Percentiles rank a stretch among this genome's conserved stretches.
phyloP scores from a whole-genome alignment of 2,888 invertebrate genomes.

The Amblyjoppa proteus region DNA sequence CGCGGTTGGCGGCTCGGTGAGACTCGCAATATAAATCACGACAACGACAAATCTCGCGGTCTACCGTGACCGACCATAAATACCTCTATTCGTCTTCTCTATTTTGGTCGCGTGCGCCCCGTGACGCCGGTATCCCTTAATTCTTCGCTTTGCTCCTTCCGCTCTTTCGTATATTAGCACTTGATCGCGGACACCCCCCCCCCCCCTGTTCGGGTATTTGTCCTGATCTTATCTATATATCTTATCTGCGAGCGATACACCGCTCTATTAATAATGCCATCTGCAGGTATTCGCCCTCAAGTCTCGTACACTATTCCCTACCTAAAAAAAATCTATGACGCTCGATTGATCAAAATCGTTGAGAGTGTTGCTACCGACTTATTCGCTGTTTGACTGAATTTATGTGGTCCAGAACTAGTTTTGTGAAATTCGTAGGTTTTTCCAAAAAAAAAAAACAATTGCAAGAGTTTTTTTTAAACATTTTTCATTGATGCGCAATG shows the following conservation, averaged over 20 bases:
- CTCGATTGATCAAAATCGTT: too few species aligned
- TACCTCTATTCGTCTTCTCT: slow-evolving; percentile 53
- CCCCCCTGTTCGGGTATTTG: background rate
- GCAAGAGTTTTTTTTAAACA: too few species aligned
- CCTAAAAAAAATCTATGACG: too few species aligned
- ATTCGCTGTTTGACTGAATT: too few species aligned
- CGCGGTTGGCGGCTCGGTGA: slow-evolving; percentile 18
- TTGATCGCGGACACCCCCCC: background rate
- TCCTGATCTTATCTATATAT: background rate
- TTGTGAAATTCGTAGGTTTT: too few species aligned
- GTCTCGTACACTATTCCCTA: too few species aligned
- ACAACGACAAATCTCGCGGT: slow-evolving; percentile 70
- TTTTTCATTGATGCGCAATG: too few species aligned
- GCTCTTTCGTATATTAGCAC: slow-evolving; percentile 9
- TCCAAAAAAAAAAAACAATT: too few species aligned
- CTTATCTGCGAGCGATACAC: background rate
- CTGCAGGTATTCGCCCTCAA: background rate
- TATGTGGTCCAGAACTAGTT: too few species aligned
- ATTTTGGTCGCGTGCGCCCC: slow-evolving; percentile 58
- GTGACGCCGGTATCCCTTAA: slow-evolving; percentile 46
- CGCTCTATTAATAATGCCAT: background rate
- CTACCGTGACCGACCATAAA: slow-evolving; percentile 65
- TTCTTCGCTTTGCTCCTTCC: slow-evolving; percentile 27
- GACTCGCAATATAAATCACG: slow-evolving; percentile 67
- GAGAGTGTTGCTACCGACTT: too few species aligned